phyloP scores from a whole-genome alignment of 2,113 vertebrate species.

The Caloenas nicobarica region DNA sequence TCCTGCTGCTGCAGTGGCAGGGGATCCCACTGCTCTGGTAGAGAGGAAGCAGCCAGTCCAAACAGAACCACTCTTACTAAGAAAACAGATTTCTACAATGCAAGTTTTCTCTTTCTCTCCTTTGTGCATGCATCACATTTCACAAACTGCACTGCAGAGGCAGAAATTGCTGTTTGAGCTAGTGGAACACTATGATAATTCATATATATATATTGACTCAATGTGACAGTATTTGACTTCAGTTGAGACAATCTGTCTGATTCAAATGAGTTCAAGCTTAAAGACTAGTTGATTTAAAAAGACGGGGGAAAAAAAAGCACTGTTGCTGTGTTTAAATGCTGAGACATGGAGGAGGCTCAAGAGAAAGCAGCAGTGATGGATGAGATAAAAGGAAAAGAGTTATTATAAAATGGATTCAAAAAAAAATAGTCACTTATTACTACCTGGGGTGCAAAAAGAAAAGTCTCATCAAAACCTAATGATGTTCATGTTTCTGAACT shows the following conservation, averaged over 20 bases:
- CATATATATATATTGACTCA: neutral
- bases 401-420: neutral
- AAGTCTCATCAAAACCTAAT: conserved; percentile 8
- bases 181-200: neutral
- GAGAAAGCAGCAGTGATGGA: neutral
- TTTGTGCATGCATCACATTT: fast-evolving
- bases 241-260: neutral
- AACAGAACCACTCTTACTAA: neutral
- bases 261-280: neutral
- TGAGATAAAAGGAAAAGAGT: neutral
- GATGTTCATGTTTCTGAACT: neutral
- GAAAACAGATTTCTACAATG: neutral
- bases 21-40: neutral
- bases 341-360: neutral
- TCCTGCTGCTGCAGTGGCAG: neutral
- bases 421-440: neutral
- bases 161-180: neutral
- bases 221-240: neutral
- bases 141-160: neutral
- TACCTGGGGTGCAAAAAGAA: neutral
- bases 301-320: neutral
- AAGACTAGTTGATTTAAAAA: neutral
- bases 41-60: neutral
- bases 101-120: neutral
- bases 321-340: neutral